Percentiles rank a stretch among this genome's conserved stretches.
Conservation (phyloP, 2,888 invertebrate genomes). For the Eupithecia abbreviata region DNA sequence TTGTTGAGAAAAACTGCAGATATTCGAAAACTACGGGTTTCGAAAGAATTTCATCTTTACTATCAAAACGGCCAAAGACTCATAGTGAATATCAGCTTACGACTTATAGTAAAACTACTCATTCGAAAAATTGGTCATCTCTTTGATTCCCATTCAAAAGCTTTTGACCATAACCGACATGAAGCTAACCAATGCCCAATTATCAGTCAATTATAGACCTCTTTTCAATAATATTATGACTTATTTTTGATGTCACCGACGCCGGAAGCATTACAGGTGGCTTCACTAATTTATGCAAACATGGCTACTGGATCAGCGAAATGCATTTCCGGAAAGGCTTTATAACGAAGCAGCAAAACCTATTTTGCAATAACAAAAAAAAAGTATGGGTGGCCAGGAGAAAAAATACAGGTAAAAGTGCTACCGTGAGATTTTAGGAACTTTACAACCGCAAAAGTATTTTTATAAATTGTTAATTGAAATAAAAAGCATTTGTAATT, state of each 20-base stretch:
- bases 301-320: constrained; percentile 19
- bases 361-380: constrained; percentile 22
- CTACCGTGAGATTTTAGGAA: constrained; percentile 34
- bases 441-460: neutral
- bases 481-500: constrained; percentile 1
- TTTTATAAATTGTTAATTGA: neutral
- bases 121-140: neutral
- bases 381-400: constrained; percentile 30
- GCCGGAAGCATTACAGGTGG: constrained; percentile 31
- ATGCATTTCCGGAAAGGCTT: constrained; percentile 20
- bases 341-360: neutral
- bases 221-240: constrained; percentile 24
- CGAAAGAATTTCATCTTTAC: neutral
- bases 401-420: constrained; percentile 41
- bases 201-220: constrained; percentile 17
- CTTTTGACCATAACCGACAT: neutral
- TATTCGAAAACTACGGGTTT: too few relatives aligned
- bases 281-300: constrained; percentile 27
- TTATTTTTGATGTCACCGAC: constrained; percentile 24
- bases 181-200: constrained; percentile 1
- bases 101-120: neutral
- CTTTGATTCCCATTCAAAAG: neutral
- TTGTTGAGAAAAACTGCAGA: too few relatives aligned
- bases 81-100: neutral
- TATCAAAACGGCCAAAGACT: neutral